These are phyloP conservation scores for Cephalopterus ornatus DNA, from an alignment of 2,113 vertebrate genomes.

Conservation along the genomic window DNA sequence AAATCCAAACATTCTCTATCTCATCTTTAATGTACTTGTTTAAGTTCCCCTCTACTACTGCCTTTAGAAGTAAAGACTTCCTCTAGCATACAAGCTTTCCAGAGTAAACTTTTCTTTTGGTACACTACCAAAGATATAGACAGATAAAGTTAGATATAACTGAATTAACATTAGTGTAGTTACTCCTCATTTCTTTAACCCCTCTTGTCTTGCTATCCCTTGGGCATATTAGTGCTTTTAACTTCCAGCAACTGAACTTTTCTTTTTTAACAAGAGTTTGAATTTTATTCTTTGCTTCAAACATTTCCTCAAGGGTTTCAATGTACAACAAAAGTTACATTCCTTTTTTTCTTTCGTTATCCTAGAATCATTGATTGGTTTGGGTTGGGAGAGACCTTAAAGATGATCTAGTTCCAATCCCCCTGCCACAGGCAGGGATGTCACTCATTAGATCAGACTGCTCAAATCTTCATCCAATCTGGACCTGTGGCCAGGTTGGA, in stretches of 20 bases:
- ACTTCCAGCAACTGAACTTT: neutral
- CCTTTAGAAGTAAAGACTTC: neutral
- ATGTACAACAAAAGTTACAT: neutral
- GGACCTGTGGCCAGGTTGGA: neutral
- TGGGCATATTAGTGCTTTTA: neutral
- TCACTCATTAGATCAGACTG: neutral
- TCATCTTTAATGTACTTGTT: neutral
- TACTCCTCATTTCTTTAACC: neutral
- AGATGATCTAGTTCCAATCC: neutral
- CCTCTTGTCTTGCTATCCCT: neutral
- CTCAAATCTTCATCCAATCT: neutral
- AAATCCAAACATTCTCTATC: neutral
- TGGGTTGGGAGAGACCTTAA: neutral
- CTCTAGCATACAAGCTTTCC: neutral
- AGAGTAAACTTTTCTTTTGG: neutral
- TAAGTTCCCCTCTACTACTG: neutral
- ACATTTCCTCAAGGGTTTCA: conserved; percentile 27
- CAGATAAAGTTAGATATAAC: neutral
- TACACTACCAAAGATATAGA: neutral
- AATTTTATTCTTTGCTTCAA: conserved; percentile 50
- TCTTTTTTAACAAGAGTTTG: neutral
- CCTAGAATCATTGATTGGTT: neutral
- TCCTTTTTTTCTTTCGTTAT: neutral
- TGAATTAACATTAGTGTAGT: neutral
- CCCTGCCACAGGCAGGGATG: neutral